Percentiles rank a stretch among this genome's conserved stretches.
Evolutionary conservation across 2,113 vertebrate genomes (phyloP).

Genomic region (Lampris incognitus): DNA sequence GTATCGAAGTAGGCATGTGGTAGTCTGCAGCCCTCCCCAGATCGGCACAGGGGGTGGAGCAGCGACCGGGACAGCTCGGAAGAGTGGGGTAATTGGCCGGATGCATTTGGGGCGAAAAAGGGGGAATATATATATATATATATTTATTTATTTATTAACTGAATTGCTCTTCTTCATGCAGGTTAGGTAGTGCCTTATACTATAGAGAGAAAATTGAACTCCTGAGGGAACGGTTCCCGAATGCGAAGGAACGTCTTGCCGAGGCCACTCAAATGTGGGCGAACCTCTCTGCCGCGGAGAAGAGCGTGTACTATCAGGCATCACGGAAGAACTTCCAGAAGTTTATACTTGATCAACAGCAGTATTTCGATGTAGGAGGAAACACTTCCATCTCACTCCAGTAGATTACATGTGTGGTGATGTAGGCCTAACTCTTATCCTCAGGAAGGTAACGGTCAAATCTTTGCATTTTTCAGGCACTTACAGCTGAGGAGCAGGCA

Average conservation of each 20-base stretch:
- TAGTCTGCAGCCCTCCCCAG: no score
- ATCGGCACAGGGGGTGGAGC: no score
- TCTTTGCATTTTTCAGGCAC: conserved; percentile 29
- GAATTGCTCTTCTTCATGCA: conserved; percentile 2
- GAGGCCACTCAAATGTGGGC: conserved; percentile 7
- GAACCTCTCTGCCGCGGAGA: background rate
- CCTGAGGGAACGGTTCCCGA: conserved; percentile 9
- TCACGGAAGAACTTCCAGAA: rapidly evolving
- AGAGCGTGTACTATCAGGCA: background rate
- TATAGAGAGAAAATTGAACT: conserved; percentile 7
- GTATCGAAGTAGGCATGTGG: no score
- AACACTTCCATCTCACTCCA: background rate
- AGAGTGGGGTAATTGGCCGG: no score
- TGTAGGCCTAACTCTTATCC: background rate
- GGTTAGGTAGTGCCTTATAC: conserved; percentile 5
- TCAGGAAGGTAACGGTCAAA: background rate
- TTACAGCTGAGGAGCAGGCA: conserved; percentile 24
- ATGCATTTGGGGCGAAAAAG: background rate
- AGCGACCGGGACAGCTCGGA: no score
- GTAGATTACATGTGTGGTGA: background rate
- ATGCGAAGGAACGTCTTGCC: rapidly evolving
- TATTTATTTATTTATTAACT: background rate
- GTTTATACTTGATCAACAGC: conserved; percentile 31
- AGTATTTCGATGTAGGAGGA: conserved; percentile 58
- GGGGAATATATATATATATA: background rate